These are phyloP conservation scores for Drosophila santomea DNA, from an alignment of 1,140 invertebrate species.

Conservation along the genomic window DNA sequence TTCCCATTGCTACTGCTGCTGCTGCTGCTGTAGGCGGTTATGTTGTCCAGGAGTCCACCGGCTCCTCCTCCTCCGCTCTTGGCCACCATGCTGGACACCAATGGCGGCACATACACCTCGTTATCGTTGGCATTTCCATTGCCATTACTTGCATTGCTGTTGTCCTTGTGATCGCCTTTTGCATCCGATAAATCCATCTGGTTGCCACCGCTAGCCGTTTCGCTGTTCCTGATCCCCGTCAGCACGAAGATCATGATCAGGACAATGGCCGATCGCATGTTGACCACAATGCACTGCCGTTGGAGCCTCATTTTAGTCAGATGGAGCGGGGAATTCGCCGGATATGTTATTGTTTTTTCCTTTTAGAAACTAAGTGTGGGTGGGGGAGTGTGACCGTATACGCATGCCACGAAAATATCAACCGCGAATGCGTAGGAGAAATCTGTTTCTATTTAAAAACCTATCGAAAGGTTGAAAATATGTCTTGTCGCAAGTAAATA, in stretches of 20 bases:
- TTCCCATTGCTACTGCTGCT: slow-evolving; percentile 34
- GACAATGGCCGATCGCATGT: slow-evolving; percentile 84
- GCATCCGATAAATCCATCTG: slow-evolving; percentile 60
- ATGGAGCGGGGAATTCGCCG: neutral
- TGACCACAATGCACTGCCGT: slow-evolving; percentile 84
- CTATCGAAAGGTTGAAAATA: too few relatives aligned
- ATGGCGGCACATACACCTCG: slow-evolving; percentile 55
- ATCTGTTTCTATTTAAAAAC: neutral
- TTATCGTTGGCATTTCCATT: slow-evolving; percentile 63
- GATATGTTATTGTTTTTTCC: slow-evolving; percentile 10
- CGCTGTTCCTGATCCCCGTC: slow-evolving; percentile 84
- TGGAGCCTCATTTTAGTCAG: slow-evolving; percentile 39
- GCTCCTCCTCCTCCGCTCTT: slow-evolving; percentile 22
- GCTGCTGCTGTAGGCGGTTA: slow-evolving; percentile 42
- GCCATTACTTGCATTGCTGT: slow-evolving; percentile 60
- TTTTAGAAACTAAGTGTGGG: neutral
- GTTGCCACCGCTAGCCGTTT: slow-evolving; percentile 81
- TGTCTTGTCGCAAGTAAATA: too few relatives aligned
- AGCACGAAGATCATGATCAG: slow-evolving; percentile 84
- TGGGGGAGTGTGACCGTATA: neutral
- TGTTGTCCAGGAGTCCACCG: slow-evolving; percentile 19
- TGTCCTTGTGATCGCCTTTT: slow-evolving; percentile 61
- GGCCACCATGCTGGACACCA: slow-evolving; percentile 19
- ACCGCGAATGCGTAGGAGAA: neutral
- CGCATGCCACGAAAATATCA: neutral